These are phyloP conservation scores for Oreochromis tanganicae DNA, from an alignment of 2,113 vertebrate genomes.

Conservation along the genomic window DNA sequence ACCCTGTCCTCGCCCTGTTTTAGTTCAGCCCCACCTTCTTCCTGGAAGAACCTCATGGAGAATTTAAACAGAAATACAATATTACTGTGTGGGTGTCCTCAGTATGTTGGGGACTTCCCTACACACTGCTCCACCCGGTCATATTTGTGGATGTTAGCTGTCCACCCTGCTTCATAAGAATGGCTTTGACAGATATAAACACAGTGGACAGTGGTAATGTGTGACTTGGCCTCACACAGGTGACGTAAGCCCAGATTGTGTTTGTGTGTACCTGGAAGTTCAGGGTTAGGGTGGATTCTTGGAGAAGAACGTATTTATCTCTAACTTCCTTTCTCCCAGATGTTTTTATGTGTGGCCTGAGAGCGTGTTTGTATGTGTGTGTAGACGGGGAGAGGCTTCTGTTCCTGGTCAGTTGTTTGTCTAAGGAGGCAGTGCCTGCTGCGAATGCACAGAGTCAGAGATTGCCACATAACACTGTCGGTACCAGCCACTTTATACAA, in stretches of 20 bases:
- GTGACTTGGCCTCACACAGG: neutral
- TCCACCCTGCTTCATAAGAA: constrained; percentile 23
- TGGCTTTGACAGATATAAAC: neutral
- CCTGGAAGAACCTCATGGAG: neutral
- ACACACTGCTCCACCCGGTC: constrained; percentile 24
- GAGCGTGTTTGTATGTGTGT: neutral
- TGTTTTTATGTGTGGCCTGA: neutral
- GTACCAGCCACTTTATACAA: neutral
- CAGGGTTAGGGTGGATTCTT: constrained; percentile 8
- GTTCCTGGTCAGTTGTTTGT: constrained; percentile 22
- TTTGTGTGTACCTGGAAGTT: neutral
- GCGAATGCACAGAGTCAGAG: neutral
- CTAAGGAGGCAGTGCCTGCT: neutral
- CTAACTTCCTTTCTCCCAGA: neutral
- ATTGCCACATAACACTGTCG: neutral
- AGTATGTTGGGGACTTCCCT: constrained; percentile 41
- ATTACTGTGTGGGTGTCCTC: constrained; percentile 43
- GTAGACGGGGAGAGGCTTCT: neutral
- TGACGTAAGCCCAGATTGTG: neutral
- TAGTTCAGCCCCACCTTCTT: constrained; percentile 3
- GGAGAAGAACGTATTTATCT: neutral
- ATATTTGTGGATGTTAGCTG: constrained; percentile 63
- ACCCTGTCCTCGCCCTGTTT: constrained; percentile 14
- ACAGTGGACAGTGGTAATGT: neutral
- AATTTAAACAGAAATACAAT: constrained; percentile 9